Evolutionary conservation across 2,113 vertebrate genomes (phyloP).

Genomic region (Setophaga petechia): DNA sequence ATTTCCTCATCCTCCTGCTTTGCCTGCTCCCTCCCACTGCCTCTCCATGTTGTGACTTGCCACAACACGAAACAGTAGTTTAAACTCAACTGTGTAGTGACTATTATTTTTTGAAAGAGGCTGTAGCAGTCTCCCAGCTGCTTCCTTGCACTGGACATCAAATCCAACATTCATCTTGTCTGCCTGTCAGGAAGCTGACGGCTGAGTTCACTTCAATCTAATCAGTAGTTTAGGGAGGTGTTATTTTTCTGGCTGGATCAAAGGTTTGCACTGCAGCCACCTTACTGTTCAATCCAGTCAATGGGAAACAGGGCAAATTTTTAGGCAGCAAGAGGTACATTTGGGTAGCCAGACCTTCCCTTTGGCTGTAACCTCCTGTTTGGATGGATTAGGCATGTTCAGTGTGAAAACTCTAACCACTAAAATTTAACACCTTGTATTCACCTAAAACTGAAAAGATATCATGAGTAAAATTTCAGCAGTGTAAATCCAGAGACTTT

Average conservation of each 20-base stretch:
- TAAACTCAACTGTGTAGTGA: not conserved
- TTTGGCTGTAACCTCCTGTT: not conserved
- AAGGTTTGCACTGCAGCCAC: not conserved
- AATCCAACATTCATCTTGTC: not conserved
- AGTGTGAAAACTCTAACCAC: not conserved
- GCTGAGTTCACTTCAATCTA: not conserved
- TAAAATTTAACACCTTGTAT: not conserved
- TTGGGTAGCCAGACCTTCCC: not conserved
- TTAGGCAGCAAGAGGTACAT: not conserved
- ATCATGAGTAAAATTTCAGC: not conserved
- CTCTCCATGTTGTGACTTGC: not conserved
- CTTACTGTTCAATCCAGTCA: not conserved
- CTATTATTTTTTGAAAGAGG: not conserved
- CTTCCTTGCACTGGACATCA: not conserved
- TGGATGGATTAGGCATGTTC: not conserved
- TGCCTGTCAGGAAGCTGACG: not conserved
- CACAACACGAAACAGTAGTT: not conserved
- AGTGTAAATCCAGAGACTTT: not conserved
- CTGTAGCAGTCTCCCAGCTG: not conserved
- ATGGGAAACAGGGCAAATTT: not conserved
- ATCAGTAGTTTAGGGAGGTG: not conserved
- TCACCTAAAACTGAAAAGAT: not conserved
- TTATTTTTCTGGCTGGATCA: not conserved
- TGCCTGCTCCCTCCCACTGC: not conserved
- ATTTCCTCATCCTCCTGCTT: not conserved